A percentile compares a stretch with the other conserved stretches of the same genome.
phyloP scores from a whole-genome alignment of 2,113 vertebrate species.

The Polyodon spathula region DNA sequence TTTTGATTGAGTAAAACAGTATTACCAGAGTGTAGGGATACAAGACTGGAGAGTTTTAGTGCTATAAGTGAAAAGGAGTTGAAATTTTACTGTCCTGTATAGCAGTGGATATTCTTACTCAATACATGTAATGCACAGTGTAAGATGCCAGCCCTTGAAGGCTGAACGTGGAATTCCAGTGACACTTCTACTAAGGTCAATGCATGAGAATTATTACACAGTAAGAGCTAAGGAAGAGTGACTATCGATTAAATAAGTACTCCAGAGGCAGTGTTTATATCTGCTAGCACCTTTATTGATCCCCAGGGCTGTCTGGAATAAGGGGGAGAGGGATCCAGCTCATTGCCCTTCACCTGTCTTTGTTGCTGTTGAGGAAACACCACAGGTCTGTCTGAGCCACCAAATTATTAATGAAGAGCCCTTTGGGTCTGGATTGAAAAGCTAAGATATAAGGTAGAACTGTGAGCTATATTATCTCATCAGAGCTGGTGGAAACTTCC shows the following conservation, averaged over 20 bases:
- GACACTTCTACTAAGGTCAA: not conserved
- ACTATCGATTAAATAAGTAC: slow-evolving; percentile 21
- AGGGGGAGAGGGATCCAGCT: slow-evolving; percentile 5
- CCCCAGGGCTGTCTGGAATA: slow-evolving; percentile 22
- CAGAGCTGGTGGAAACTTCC: too few species aligned
- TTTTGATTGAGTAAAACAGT: not conserved
- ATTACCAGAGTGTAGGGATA: too few species aligned
- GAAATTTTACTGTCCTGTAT: too few species aligned
- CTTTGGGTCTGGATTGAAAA: not conserved
- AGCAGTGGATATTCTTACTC: too few species aligned
- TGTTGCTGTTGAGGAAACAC: too few species aligned
- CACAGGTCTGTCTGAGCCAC: too few species aligned
- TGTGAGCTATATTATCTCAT: too few species aligned
- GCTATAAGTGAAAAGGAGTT: slow-evolving; percentile 10
- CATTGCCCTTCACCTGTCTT: too few species aligned
- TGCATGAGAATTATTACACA: not conserved
- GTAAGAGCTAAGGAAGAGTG: slow-evolving; percentile 3
- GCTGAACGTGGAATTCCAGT: not conserved
- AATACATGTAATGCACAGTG: not conserved
- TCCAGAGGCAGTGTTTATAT: slow-evolving; percentile 15
- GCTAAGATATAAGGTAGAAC: too few species aligned
- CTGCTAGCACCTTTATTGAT: slow-evolving; percentile 17
- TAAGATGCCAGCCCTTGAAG: not conserved
- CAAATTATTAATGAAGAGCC: not conserved
- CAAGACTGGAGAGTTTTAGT: slow-evolving; percentile 14